Conservation (phyloP, 2,113 vertebrate species). For the Petrocephalus zakoni region DNA sequence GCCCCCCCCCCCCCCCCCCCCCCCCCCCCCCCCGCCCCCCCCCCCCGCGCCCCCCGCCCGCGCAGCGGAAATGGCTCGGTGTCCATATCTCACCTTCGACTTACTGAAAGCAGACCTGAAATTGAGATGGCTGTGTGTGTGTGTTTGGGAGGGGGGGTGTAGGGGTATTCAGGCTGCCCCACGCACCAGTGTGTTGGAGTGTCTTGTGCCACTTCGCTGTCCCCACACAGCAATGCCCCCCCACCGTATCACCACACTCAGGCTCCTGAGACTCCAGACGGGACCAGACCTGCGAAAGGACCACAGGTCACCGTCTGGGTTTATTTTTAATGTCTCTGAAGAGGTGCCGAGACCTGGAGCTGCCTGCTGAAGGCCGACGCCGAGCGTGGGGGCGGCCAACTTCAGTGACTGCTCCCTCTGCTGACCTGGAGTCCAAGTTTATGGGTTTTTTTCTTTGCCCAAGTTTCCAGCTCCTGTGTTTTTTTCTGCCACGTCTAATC, state of each 20-base stretch:
- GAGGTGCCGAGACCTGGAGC: neutral
- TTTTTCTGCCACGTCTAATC: too few species aligned
- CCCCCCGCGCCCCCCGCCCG: too few species aligned
- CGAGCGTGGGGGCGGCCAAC: neutral
- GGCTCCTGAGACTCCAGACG: conserved; percentile 16
- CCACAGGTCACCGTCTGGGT: neutral
- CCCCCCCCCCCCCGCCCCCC: too few species aligned
- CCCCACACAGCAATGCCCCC: neutral
- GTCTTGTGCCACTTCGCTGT: neutral
- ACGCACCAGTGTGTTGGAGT: neutral
- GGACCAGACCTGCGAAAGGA: neutral
- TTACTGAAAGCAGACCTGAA: conserved; percentile 10
- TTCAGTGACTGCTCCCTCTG: too few species aligned
- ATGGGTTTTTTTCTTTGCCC: neutral
- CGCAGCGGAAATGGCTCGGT: neutral
- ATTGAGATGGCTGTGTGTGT: neutral
- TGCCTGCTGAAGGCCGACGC: neutral
- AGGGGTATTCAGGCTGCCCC: neutral
- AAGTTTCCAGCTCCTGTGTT: neutral
- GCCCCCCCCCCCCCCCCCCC: too few species aligned
- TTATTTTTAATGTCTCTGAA: neutral
- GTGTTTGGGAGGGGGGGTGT: neutral
- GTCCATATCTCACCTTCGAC: neutral
- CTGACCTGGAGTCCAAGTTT: conserved; percentile 21
- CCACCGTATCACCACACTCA: neutral